phyloP scores from a whole-genome alignment of 1,140 invertebrate genomes.

The Eriosoma lanigerum region DNA sequence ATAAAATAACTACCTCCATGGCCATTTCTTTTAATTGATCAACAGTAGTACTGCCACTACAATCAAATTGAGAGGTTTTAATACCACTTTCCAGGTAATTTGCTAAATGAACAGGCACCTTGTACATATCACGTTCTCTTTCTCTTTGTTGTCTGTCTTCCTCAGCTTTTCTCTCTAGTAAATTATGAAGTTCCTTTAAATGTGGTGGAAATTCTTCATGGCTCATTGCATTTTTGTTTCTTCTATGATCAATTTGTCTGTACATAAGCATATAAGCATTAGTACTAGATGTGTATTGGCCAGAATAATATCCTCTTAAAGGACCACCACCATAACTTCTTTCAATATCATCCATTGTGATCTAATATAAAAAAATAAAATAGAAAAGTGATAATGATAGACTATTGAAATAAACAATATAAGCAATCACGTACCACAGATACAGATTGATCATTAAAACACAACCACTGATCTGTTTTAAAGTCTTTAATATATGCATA shows the following conservation, averaged over 20 bases:
- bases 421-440: constrained; percentile 61
- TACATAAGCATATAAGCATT: constrained; percentile 96
- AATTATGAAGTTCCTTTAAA: constrained; percentile 68
- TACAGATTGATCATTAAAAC: constrained; percentile 81
- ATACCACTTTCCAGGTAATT: constrained; percentile 64
- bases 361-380: constrained; percentile 65
- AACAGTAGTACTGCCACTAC: constrained; percentile 65
- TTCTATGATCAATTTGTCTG: constrained; percentile 73
- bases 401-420: neutral
- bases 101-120: constrained; percentile 66
- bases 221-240: constrained; percentile 70
- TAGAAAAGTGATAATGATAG: constrained; percentile 3
- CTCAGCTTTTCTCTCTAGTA: constrained; percentile 71
- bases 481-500: constrained; percentile 93
- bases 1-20: constrained; percentile 60
- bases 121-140: constrained; percentile 66
- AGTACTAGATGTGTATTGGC: constrained; percentile 77
- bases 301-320: constrained; percentile 71
- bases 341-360: constrained; percentile 79
- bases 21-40: constrained; percentile 64
- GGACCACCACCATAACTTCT: constrained; percentile 81
- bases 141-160: constrained; percentile 64
- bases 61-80: constrained; percentile 62
- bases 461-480: constrained; percentile 73
- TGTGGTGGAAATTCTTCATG: constrained; percentile 74